Conservation (phyloP, 2,888 invertebrate species). For the Cryptophagus acutangulus region DNA sequence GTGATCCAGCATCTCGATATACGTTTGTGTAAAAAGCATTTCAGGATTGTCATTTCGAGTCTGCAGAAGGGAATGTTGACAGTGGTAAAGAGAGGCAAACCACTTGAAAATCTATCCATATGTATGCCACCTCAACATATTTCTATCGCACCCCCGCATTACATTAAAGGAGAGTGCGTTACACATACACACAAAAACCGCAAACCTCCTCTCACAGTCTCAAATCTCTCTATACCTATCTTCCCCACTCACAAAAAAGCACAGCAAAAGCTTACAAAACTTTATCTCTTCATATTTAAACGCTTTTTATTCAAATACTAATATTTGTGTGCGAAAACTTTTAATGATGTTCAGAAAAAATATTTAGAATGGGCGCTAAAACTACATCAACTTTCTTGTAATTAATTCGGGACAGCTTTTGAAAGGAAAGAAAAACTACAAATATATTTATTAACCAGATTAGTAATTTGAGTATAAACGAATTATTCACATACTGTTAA, state of each 20-base stretch:
- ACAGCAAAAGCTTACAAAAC: no score
- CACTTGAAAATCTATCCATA: constrained; percentile 5
- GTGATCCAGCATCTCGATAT: no score
- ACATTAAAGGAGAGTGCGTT: neutral
- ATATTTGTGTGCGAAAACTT: neutral
- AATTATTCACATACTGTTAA: no score
- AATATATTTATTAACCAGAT: no score
- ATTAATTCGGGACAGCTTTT: no score
- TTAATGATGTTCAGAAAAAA: neutral
- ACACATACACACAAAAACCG: no score
- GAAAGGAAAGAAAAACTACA: no score
- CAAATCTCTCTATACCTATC: no score
- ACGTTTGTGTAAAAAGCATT: constrained; percentile 1
- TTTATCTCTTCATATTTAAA: neutral
- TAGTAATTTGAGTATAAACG: no score
- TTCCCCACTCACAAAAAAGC: no score
- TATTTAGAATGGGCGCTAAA: neutral
- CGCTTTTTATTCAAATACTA: neutral
- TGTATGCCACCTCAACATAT: constrained; percentile 3
- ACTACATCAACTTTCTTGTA: no score
- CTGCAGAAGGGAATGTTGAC: neutral
- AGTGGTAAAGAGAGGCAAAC: constrained; percentile 2
- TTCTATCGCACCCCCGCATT: constrained; percentile 2
- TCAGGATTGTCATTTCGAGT: neutral
- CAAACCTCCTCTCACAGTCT: no score